These are phyloP conservation scores for Labia minor DNA, from an alignment of 2,888 invertebrate species.

Conservation along the genomic window DNA sequence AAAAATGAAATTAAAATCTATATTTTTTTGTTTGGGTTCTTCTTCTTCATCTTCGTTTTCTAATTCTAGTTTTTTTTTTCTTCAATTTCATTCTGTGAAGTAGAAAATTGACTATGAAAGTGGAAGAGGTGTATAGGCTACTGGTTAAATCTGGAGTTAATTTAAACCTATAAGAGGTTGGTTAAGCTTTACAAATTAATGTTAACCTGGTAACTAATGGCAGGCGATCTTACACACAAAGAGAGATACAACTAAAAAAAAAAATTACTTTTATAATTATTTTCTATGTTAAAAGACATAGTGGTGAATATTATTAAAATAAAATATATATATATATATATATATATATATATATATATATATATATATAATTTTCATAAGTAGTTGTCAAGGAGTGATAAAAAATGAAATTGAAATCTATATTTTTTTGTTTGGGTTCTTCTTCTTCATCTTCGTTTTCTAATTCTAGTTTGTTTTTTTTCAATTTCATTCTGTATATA, in stretches of 20 bases:
- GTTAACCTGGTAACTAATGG: too few species aligned
- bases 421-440: neutral
- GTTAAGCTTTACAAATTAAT: too few species aligned
- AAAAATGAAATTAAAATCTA: neutral
- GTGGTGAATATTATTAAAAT: too few species aligned
- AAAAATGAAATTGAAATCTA: neutral
- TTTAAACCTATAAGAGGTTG: too few species aligned
- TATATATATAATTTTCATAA: slow-evolving; percentile 13
- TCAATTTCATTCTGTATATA: neutral
- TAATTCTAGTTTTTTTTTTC: neutral
- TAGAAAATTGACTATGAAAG: neutral
- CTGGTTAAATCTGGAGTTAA: too few species aligned
- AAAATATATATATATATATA: too few species aligned
- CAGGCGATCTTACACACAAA: too few species aligned
- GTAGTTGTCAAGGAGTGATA: slow-evolving; percentile 1
- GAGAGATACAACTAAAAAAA: too few species aligned
- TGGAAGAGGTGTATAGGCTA: too few species aligned
- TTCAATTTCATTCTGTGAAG: neutral
- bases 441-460: neutral
- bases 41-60: neutral
- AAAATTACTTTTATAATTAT: too few species aligned
- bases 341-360: too few species aligned
- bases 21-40: neutral
- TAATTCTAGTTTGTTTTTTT: neutral
- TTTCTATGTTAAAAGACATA: too few species aligned